Base-by-base conservation (phyloP, 2,888 invertebrate genomes). In the Pristionchus entomophagus region DNA sequence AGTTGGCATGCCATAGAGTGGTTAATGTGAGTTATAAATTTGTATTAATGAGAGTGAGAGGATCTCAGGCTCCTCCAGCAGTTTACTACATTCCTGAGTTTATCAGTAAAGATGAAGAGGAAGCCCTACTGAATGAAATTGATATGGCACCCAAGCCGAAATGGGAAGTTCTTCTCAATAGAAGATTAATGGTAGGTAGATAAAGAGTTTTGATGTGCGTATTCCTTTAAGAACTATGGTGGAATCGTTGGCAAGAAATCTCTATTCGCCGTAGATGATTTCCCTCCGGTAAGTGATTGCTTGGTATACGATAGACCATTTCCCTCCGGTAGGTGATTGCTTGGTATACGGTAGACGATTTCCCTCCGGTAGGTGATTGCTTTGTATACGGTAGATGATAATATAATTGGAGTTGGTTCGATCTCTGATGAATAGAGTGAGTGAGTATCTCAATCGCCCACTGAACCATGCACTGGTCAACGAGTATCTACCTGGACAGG, bases 401-500 rank as follows among this genome's bases (percentile, higher is more conserved):
- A 45, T 19, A 26, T 19, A 38, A 5, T 49, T 84, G 26, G 35
- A 84, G 84, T 29, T 35, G 14, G 29, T 84, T 69, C 49, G 73
- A 41, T 26, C 22, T n/a, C n/a, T 84, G 51, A 84, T 84, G 84
- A 19, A 32, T 12, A 17, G 32, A 8, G 73, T 73, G 2, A 53
- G 38, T 26, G 17, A 69, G 5, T 73, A 51, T 53, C 32, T 73
- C 38, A 56, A 82, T n/a, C 69, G 95, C 88, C 95, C 95, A 81
- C 96, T 98, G 0, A 99, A 99, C 94, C 99, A 99, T 95, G 96
- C 98, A 0, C 95, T 99, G 53, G 96, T 99, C 0, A 99, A 99
- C 95, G 98, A 99, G 94, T 99, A 99, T 94, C 94, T 95, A 88
- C 95, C 97, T 0, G 97, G 97, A 0, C 91, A 91, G 81, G 84